These are phyloP conservation scores for Helicoverpa armigera DNA, from an alignment of 1,140 invertebrate species.

Conservation along the genomic window DNA sequence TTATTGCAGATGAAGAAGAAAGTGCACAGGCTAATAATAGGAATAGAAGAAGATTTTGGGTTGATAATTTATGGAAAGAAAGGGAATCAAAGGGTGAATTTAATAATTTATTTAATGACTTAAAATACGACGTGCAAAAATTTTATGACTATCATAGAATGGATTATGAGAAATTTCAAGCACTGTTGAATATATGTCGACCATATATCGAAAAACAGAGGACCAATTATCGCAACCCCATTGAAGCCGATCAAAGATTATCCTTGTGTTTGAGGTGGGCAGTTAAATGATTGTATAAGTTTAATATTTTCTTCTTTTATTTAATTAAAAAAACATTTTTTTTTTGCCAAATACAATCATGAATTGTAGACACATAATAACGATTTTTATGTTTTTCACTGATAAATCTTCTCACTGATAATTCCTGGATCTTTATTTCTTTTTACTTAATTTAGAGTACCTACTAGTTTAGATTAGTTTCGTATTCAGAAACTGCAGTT, in stretches of 20 bases:
- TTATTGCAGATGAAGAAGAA: no score
- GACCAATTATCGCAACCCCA: neutral
- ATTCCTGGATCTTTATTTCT: slow-evolving; percentile 13
- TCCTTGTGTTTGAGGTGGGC: no score
- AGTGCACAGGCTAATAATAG: no score
- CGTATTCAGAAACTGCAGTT: slow-evolving; percentile 16
- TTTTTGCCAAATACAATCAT: slow-evolving; percentile 2
- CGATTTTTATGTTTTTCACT: slow-evolving; percentile 2
- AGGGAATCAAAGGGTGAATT: neutral
- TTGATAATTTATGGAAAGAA: no score
- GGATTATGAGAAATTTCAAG: slow-evolving; percentile 14
- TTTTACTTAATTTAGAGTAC: slow-evolving; percentile 17
- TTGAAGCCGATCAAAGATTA: slow-evolving; percentile 2
- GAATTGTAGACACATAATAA: neutral
- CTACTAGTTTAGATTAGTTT: slow-evolving; percentile 17
- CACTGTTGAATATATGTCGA: neutral
- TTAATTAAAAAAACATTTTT: neutral
- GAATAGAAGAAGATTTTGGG: no score
- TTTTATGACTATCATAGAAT: slow-evolving; percentile 15
- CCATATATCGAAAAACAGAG: neutral
- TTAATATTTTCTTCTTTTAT: slow-evolving; percentile 6
- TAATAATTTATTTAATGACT: slow-evolving; percentile 18
- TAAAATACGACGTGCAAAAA: slow-evolving; percentile 13
- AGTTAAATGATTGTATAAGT: no score
- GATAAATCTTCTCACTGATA: slow-evolving; percentile 4